Evolutionary conservation across 2,113 vertebrate species (phyloP).

Genomic region (Rhegmatorhina hoffmannsi): DNA sequence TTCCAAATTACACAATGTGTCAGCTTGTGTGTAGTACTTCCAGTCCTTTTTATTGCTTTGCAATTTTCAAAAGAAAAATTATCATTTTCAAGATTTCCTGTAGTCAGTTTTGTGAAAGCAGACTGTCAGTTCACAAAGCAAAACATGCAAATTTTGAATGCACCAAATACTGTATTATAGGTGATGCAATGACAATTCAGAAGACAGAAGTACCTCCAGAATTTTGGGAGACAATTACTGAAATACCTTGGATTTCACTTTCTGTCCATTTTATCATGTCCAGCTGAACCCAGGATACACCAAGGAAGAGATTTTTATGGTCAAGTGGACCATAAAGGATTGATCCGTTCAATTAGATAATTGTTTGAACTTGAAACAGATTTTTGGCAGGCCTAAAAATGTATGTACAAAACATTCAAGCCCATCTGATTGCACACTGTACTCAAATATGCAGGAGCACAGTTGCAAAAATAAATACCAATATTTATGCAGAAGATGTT

Average conservation of each 20-base stretch:
- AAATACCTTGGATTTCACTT: background rate
- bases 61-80: background rate
- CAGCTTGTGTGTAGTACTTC: background rate
- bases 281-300: background rate
- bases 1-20: background rate
- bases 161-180: background rate
- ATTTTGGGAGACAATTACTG: background rate
- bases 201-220: background rate
- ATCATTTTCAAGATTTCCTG: background rate
- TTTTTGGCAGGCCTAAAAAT: conserved; percentile 36
- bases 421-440: background rate
- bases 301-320: background rate
- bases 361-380: background rate
- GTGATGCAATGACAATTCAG: background rate
- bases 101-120: background rate
- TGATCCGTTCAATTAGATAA: background rate
- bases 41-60: background rate
- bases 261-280: background rate
- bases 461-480: background rate
- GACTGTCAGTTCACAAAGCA: background rate
- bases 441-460: background rate
- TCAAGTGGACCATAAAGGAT: background rate
- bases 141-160: background rate
- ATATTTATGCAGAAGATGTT: conserved; percentile 11
- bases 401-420: background rate